phyloP scores from a whole-genome alignment of 2,113 vertebrate genomes.

The Gyps fulvus region DNA sequence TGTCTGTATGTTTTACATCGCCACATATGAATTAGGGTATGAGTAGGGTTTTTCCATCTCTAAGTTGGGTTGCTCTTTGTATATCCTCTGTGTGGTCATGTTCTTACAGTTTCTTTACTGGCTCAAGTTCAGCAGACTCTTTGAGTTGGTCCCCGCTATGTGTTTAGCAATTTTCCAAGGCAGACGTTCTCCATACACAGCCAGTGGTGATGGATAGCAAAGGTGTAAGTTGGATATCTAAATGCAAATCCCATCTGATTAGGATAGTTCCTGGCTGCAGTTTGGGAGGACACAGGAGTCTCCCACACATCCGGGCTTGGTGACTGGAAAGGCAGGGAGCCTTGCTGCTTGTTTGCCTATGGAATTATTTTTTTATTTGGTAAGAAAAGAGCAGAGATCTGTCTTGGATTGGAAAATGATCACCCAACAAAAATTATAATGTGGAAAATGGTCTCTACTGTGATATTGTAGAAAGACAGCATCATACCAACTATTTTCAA shows the following conservation, averaged over 20 bases:
- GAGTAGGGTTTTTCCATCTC: not conserved
- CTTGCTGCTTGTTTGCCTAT: not conserved
- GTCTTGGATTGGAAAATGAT: not conserved
- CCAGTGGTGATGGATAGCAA: not conserved
- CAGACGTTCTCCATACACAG: rapidly evolving
- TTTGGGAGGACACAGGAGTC: not conserved
- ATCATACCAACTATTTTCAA: not conserved
- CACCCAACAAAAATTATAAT: not conserved
- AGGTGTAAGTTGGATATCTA: not conserved
- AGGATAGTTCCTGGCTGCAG: not conserved
- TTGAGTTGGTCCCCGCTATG: not conserved
- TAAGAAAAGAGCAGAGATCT: not conserved
- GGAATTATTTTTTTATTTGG: not conserved
- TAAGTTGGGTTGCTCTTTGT: not conserved
- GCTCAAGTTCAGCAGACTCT: not conserved
- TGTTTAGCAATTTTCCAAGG: not conserved
- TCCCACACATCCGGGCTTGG: not conserved
- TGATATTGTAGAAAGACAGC: not conserved
- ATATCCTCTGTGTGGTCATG: not conserved
- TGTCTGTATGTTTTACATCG: not conserved
- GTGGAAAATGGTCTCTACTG: not conserved
- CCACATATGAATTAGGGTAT: no score
- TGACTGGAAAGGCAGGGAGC: not conserved
- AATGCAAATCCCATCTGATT: no score
- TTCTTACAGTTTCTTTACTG: not conserved